Conservation (phyloP, 1,140 invertebrate genomes). For the Chironomus striatipennis region DNA sequence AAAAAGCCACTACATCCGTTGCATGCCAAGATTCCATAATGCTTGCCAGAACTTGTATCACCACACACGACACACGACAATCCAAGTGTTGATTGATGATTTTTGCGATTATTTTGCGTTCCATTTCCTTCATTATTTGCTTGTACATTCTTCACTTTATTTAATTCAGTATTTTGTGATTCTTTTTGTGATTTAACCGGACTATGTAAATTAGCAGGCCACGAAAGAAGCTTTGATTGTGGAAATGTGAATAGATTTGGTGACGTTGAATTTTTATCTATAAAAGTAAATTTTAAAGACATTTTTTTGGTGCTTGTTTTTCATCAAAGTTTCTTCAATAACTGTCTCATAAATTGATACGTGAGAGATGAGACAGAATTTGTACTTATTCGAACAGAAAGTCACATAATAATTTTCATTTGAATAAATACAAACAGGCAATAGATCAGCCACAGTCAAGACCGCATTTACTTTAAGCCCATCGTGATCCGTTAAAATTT, state of each 20-base stretch:
- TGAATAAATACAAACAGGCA: background rate
- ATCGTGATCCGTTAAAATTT: background rate
- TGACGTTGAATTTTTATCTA: background rate
- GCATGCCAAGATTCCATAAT: slow-evolving; percentile 97
- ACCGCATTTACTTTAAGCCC: no score
- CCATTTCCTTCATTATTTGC: background rate
- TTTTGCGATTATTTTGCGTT: slow-evolving; percentile 30
- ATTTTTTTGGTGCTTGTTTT: background rate
- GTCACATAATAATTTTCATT: background rate
- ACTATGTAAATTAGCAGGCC: background rate
- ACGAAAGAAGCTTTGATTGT: background rate
- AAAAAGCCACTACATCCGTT: slow-evolving; percentile 99
- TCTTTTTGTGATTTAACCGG: background rate
- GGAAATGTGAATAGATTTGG: slow-evolving; percentile 9
- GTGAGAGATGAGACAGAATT: no score
- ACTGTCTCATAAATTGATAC: no score
- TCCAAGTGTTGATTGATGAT: slow-evolving; percentile 45
- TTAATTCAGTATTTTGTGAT: background rate
- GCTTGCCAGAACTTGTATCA: slow-evolving; percentile 93
- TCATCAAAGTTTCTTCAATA: no score
- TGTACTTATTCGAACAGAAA: background rate
- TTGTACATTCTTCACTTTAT: background rate
- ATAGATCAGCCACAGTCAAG: background rate
- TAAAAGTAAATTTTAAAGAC: background rate
- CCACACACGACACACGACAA: slow-evolving; percentile 91